Base-by-base conservation (phyloP, 2,797 vertebrate genomes). In the Xerus rutilus region DNA sequence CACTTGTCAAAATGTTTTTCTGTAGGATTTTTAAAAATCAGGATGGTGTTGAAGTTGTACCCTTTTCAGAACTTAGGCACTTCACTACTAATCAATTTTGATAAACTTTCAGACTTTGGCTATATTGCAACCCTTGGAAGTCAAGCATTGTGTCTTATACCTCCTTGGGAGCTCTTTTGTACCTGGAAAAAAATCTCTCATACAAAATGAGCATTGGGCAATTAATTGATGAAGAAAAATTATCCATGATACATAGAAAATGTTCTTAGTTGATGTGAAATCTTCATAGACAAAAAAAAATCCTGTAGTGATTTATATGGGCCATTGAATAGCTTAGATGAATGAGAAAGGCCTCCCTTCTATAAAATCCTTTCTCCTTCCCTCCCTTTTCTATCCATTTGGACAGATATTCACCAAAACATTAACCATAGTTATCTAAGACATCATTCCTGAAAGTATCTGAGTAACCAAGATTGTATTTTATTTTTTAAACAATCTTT, bases 401-500 rank as follows among this genome's bases (percentile, higher is more conserved):
- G 4, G 47, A 47, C 43, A 94, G 47, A 72, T 49, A 39, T 14
- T 89, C 45, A 69, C 62, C 43, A 74, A 77, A 96, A 89, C 32
- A 73, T 79, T 45, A 74, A 83, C 4, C 49, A 12, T 30, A 79
- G 14, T 81, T 89, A 43, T 39, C n/a, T 67, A 86, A 91, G 18
- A 13, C 69, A 67, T 93, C 47, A 77, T 93, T 92, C 57, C 30
- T 82, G 30, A 85, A 90, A 54, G 52, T 67, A 47, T 88, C 49
- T 83, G n/a, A 3, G 18, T 86, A 94, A 43, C 17, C 49, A 79
- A 54, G 10, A 64, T 78, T 95, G 93, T 21, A 54, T 92, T 64
- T 52, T 89, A 17, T 95, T 94, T 84, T 93, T 81, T 76, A 88
- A 86, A 35, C 82, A 64, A 94, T 59, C 86, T 39, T 0, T 87